Evolutionary conservation across 2,113 vertebrate species (phyloP).

Genomic region (Zosterops pallidus): DNA sequence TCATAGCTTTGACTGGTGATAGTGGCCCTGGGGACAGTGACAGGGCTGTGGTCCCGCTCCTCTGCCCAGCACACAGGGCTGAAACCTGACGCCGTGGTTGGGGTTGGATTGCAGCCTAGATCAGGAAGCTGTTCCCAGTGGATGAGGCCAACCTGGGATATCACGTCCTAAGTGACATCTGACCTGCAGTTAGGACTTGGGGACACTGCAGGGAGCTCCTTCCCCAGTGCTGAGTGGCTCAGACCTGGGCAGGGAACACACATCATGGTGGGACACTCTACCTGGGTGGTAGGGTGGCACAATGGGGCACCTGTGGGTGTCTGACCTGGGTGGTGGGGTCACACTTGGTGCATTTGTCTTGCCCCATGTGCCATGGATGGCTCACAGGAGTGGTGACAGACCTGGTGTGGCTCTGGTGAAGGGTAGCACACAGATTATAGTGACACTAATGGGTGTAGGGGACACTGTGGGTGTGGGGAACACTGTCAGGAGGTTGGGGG

Average conservation of each 20-base stretch:
- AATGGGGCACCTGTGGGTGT: background rate
- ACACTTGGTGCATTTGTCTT: background rate
- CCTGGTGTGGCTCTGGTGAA: background rate
- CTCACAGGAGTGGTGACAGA: background rate
- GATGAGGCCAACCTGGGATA: background rate
- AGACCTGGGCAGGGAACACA: background rate
- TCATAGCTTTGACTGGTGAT: background rate
- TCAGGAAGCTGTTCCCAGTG: rapidly evolving
- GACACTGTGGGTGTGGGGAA: background rate
- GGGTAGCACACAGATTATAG: background rate
- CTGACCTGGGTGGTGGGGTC: background rate
- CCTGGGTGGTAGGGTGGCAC: background rate
- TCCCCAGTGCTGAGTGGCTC: background rate
- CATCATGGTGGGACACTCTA: background rate
- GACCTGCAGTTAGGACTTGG: background rate
- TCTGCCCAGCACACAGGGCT: background rate
- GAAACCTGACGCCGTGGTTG: constrained; percentile 24
- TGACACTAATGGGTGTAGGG: background rate
- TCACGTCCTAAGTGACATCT: background rate
- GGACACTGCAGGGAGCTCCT: background rate
- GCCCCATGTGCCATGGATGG: rapidly evolving
- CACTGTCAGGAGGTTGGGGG: background rate
- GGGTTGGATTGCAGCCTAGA: background rate
- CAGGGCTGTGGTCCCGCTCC: background rate
- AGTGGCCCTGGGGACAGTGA: background rate